phyloP scores from a whole-genome alignment of 2,888 invertebrate genomes.

The Adelphocoris suturalis region DNA sequence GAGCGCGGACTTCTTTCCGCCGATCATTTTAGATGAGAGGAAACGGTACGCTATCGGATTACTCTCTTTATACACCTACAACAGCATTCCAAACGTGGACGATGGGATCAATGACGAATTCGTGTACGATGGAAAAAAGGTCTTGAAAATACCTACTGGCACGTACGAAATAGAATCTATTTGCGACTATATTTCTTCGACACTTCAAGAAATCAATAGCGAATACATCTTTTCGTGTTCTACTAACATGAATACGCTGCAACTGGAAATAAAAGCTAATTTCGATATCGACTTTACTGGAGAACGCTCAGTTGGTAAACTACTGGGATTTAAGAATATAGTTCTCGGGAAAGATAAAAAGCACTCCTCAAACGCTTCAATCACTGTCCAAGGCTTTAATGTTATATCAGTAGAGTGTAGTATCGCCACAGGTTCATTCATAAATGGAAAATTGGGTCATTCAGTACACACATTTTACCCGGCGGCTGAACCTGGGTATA shows the following conservation, averaged over 20 bases:
- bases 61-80: not conserved
- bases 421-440: slow-evolving; percentile 76
- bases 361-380: slow-evolving; percentile 77
- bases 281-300: slow-evolving; percentile 72
- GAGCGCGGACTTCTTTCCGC: slow-evolving; percentile 5
- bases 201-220: slow-evolving; percentile 45
- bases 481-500: slow-evolving; percentile 77
- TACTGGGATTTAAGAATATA: slow-evolving; percentile 76
- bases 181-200: slow-evolving; percentile 59
- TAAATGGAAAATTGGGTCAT: slow-evolving; percentile 76
- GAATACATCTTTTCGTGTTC: slow-evolving; percentile 41
- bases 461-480: slow-evolving; percentile 78
- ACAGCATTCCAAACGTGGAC: slow-evolving; percentile 74
- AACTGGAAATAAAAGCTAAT: slow-evolving; percentile 72
- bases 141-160: slow-evolving; percentile 76
- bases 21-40: not conserved
- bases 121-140: slow-evolving; percentile 76
- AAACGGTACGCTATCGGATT: slow-evolving; percentile 10
- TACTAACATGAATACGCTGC: slow-evolving; percentile 77
- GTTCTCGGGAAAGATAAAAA: slow-evolving; percentile 68
- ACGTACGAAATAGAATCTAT: slow-evolving; percentile 77
- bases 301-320: slow-evolving; percentile 74
- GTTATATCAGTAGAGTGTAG: slow-evolving; percentile 77
- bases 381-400: slow-evolving; percentile 77
- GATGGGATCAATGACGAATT: slow-evolving; percentile 76